phyloP scores from a whole-genome alignment of 30 jellyfish, hydroid and myxozoan species.

The Cassiopea andromeda region DNA sequence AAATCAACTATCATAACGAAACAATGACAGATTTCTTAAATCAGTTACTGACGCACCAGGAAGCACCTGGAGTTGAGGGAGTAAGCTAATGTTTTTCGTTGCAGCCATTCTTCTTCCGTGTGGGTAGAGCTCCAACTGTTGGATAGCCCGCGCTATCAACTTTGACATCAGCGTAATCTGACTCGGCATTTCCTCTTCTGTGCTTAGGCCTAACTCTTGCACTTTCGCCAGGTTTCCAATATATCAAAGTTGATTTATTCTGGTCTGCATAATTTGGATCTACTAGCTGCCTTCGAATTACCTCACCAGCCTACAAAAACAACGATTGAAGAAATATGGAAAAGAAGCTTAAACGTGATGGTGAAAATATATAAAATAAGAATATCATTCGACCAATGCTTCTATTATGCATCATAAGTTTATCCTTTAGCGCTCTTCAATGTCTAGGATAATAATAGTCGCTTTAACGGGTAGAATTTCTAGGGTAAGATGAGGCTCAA shows the following conservation, averaged over 20 bases:
- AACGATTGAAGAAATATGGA: not conserved
- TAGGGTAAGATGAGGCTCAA: too few relatives aligned
- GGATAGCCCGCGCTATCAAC: constrained; percentile 49
- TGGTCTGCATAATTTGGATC: constrained; percentile 57
- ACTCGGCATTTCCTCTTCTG: not conserved
- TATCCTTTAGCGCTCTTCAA: too few relatives aligned
- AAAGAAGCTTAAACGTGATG: too few relatives aligned
- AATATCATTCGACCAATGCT: too few relatives aligned
- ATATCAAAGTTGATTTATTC: constrained; percentile 12
- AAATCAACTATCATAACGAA: too few relatives aligned
- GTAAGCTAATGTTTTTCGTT: not conserved
- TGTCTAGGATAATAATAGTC: too few relatives aligned
- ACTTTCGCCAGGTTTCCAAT: constrained; percentile 42
- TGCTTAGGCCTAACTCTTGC: constrained; percentile 38
- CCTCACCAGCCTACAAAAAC: constrained; percentile 30
- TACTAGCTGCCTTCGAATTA: not conserved
- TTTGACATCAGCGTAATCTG: constrained; percentile 54
- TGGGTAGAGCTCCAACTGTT: constrained; percentile 16
- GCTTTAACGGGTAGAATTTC: too few relatives aligned
- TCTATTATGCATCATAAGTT: too few relatives aligned
- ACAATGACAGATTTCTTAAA: not conserved
- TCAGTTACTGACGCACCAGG: too few relatives aligned
- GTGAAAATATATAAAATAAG: too few relatives aligned
- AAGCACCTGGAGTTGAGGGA: too few relatives aligned
- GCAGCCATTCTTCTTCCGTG: constrained; percentile 45